A percentile compares a stretch with the other conserved stretches of the same genome.
Conservation (phyloP, 2,797 vertebrate species). For the Scolopax rusticola region DNA sequence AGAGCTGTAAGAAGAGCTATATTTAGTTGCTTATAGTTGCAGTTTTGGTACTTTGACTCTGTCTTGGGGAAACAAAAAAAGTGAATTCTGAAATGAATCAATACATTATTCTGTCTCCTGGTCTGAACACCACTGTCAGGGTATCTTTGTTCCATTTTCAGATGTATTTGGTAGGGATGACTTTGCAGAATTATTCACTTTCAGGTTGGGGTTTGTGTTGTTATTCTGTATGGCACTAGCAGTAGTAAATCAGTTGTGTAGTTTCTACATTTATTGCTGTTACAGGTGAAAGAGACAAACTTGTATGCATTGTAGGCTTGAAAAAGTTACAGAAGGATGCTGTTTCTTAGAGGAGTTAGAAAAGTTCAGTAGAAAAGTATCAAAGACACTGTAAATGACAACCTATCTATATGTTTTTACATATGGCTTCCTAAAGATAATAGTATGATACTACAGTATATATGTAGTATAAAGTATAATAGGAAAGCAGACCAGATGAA, state of each 20-base stretch:
- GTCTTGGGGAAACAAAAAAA: neutral
- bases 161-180: neutral
- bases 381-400: slow-evolving; percentile 32
- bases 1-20: neutral
- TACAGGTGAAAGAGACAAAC: neutral
- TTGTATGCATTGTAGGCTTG: neutral
- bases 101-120: neutral
- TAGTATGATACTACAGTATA: neutral
- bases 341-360: slow-evolving; percentile 47
- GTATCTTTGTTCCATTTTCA: neutral
- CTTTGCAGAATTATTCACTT: neutral
- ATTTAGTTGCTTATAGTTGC: neutral
- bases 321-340: slow-evolving; percentile 7
- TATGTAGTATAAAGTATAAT: neutral
- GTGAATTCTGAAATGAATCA: neutral
- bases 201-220: neutral
- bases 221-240: neutral
- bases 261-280: neutral
- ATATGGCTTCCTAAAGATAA: neutral
- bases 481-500: neutral
- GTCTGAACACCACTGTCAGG: neutral
- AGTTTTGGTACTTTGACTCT: neutral
- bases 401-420: neutral
- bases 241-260: neutral
- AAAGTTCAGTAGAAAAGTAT: slow-evolving; percentile 5